Evolutionary conservation across 2,888 invertebrate species (phyloP), one percentile per base, ranked within the genome.

Genomic region (Lomographa bimaculata): DNA sequence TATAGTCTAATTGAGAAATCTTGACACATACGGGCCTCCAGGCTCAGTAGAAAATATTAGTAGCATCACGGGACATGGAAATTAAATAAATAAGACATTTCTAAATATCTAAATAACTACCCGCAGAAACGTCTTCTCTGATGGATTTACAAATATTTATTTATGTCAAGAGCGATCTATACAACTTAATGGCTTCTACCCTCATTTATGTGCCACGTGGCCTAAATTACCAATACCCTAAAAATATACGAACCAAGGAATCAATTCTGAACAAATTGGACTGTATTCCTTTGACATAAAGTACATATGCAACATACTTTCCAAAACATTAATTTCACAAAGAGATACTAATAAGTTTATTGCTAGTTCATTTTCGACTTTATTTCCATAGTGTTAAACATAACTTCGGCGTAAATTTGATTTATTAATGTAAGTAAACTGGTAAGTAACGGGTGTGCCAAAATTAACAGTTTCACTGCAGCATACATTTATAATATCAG

Each of bases 161-260:
- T 46, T 32, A 48, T 40, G 35, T 38, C 51, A 46, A 33, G 49
- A 37, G 32, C 35, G 34, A 33, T 23, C 24, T 25, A 18, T 41
- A 51, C 50, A 38, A 48, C 54, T 56, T 49, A 40, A 46, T 52
- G 46, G 41, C 46, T 30, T 52, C 47, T 38, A 49, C 56, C 50
- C 49, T 40, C 42, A 39, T 52, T 55, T 34, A 30, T 20, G 27
- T 14, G 65, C 50, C 69, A 58, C 69, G 65, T 69, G 67, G 46
- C 64, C 29, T 50, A 58, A 65, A 69, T 63, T 60, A 59, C 56
- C 52, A 60, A 62, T 60, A 59, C 58, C 65, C 67, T 59, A 49
- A 50, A 57, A 40, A 50, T 45, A 39, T 44, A 41, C 48, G 14
- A 34, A 5, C 21, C 11, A 24, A 3, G 4, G 14, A 20, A 26